Evolutionary conservation across 2,113 vertebrate genomes (phyloP).

Genomic region (Opisthocomus hoazin): DNA sequence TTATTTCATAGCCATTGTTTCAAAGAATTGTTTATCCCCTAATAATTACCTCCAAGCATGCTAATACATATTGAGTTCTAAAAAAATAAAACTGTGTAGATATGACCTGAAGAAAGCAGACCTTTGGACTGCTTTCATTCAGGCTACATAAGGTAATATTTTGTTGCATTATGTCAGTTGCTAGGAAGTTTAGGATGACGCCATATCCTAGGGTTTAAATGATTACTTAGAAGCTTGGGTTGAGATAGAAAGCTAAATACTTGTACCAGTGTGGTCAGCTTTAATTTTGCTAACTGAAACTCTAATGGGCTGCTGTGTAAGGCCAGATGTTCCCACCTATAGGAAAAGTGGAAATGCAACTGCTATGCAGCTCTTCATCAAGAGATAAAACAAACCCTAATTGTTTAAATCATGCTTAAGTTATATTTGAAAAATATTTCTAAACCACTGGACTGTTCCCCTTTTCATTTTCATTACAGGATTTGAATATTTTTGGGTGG

Average conservation of each 20-base stretch:
- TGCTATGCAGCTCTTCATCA: neutral
- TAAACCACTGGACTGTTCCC: neutral
- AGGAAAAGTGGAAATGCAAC: neutral
- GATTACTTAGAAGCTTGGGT: conserved; percentile 17
- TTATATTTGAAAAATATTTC: neutral
- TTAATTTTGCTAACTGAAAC: neutral
- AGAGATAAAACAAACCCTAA: neutral
- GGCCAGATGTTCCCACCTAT: neutral
- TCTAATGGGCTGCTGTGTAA: neutral
- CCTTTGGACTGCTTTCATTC: neutral
- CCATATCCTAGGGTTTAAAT: neutral
- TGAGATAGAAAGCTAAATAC: neutral
- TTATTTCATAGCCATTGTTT: neutral
- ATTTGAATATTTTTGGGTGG: neutral
- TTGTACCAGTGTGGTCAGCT: neutral
- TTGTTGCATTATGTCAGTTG: neutral
- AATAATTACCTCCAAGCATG: neutral
- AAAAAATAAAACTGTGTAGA: neutral
- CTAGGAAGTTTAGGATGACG: neutral
- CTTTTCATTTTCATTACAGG: neutral
- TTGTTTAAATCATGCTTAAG: neutral
- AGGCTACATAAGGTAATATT: neutral
- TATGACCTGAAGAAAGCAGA: neutral
- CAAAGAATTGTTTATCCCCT: neutral
- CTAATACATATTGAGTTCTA: neutral